Base-by-base conservation (phyloP, 2,113 vertebrate genomes). In the Hyaena hyaena region DNA sequence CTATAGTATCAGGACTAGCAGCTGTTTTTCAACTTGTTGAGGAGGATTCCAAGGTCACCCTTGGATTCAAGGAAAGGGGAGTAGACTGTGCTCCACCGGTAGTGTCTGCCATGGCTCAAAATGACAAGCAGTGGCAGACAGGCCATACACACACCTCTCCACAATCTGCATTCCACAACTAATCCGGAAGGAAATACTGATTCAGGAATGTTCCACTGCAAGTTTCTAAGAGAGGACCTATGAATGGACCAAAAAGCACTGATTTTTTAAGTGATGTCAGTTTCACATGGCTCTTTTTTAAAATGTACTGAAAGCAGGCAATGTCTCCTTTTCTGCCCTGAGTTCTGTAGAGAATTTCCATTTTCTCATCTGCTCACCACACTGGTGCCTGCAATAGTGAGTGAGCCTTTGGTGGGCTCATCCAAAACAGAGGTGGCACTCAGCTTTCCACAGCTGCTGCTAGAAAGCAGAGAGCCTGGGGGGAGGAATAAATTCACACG, bases 401-500 rank as follows among this genome's bases (percentile, higher is more conserved):
- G 35, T 31, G 15, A 33, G 5, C 39, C 43, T 89, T 50, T 43
- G 84, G 21, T 77, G 50, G 55, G 31, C 35, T 79, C 9, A 1
- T 58, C 61, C 10, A 6, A 63, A 76, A 61, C 28, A 48, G 81
- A 88, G 28, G 31, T 39, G 33, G 10, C 43, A 12, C 35, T 50
- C 39, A n/a, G 31, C 10, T 73, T 77, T 74, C 43, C n/a, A 43
- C 24, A 79, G 28, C 28, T 48, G 24, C 9, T 26, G n/a, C 43
- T 48, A 10, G 14, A 74, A 83, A 77, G 53, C 65, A 33, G 82
- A 83, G 43, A 85, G 35, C 24, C 7, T 2, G 23, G 24, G 3
- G 33, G 26, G 6, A 0, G 21, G 66, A 19, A 8, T 21, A 50
- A 43, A 55, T 9, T 61, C 65, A 8, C 9, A 0, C 0, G 0